phyloP scores from a whole-genome alignment of 2,797 vertebrate genomes.

The Sphenopsis melanotis region DNA sequence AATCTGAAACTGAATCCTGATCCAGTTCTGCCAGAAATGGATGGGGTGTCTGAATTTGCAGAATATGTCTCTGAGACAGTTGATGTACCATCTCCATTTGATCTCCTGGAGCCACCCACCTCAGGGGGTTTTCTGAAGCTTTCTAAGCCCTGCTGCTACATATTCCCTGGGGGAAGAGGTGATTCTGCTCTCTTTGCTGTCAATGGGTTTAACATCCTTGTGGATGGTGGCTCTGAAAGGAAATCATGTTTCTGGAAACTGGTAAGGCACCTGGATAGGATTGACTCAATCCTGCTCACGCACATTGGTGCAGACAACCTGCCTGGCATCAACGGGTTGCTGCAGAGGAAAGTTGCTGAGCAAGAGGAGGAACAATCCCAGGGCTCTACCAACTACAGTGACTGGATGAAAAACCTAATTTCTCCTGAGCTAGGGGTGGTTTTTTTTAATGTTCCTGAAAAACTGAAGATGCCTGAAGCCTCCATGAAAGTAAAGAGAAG shows the following conservation, averaged over 20 bases:
- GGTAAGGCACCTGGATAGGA: constrained; percentile 94
- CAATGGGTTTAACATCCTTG: constrained; percentile 97
- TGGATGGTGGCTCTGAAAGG: constrained; percentile 95
- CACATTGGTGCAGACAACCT: constrained; percentile 98
- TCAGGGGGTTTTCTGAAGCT: constrained; percentile 98
- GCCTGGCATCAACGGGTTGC: constrained; percentile 93
- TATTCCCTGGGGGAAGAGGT: constrained; percentile 95
- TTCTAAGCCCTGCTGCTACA: constrained; percentile 98
- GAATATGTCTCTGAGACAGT: constrained; percentile 96
- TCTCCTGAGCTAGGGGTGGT: constrained; percentile 97
- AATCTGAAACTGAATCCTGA: constrained; percentile 88
- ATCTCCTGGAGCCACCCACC: constrained; percentile 93
- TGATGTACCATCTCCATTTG: constrained; percentile 93
- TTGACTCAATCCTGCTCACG: constrained; percentile 94
- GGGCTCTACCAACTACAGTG: constrained; percentile 87
- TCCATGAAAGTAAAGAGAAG: constrained; percentile 94
- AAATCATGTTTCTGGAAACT: constrained; percentile 99
- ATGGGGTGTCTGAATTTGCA: constrained; percentile 92
- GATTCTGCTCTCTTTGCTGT: constrained; percentile 98
- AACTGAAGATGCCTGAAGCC: constrained; percentile 89
- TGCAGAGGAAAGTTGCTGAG: constrained; percentile 96
- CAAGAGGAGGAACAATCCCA: constrained; percentile 92
- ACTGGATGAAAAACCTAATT: constrained; percentile 97
- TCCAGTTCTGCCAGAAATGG: constrained; percentile 87
- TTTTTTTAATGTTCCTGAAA: constrained; percentile 97